Base-by-base conservation (phyloP, 1,140 invertebrate species). In the Aethina tumida region DNA sequence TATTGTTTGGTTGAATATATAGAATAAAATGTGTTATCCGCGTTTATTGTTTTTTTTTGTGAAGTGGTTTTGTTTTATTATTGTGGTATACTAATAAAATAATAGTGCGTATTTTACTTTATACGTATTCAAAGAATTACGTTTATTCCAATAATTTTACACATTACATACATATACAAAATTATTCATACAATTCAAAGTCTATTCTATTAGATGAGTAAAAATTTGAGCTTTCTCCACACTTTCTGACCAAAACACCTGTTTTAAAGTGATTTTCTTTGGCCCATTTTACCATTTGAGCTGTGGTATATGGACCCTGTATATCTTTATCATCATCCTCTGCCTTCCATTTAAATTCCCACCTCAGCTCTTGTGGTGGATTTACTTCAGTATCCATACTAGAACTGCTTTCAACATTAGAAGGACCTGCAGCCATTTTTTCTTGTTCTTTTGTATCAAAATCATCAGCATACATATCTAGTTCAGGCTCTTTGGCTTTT, bases 401-500 rank as follows among this genome's bases (percentile, higher is more conserved):
- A n/a, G n/a, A n/a, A 19, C 28, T 8, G n/a, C 29, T 6, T 37
- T 64, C 57, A 16, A 60, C 45, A 35, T 62, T 35, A 5, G 45
- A 45, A 38, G 48, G 29, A 27, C 43, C 45, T 30, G 39, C 22
- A 26, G 39, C 34, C 10, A 77, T 50, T 58, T 67, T 76, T 39
- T 67, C 58, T 52, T 83, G 76, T 56, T 83, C 80, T 63, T 81
- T 84, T 37, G 71, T 66, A 63, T 84, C 83, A 70, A 93, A 89
- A 58, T 90, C 83, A 67, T 96, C 92, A 3, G 85, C 77, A 69
- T 94, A 97, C 90, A 97, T 97, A 63, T 97, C 92, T 15, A 88
- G 62, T 51, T 80, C 75, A 50, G 77, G 74, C 64, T 81, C 73
- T 42, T 71, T 56, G 7, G 40, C 44, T 26, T 49, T 41, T 13